phyloP scores from a whole-genome alignment of 1,140 invertebrate genomes.

The Magallana ariakensis region DNA sequence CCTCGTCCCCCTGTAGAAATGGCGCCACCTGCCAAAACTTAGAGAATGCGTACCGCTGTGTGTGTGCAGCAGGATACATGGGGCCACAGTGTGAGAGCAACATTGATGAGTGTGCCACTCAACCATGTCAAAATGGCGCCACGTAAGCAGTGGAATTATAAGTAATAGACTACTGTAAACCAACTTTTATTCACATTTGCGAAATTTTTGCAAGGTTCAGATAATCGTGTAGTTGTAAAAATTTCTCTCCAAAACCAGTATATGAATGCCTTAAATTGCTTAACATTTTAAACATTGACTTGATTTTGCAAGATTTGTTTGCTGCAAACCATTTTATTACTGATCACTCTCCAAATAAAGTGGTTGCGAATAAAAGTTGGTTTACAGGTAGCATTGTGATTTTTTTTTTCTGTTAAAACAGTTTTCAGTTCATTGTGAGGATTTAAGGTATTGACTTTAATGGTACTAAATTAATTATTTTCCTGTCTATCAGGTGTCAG shows the following conservation, averaged over 20 bases:
- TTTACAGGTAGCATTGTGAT: no score
- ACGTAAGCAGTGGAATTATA: constrained; percentile 53
- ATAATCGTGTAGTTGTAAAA: not conserved
- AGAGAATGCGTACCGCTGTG: constrained; percentile 61
- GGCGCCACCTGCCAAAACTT: constrained; percentile 67
- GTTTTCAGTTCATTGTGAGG: no score
- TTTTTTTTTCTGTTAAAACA: no score
- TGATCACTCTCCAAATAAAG: no score
- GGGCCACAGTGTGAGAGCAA: constrained; percentile 58
- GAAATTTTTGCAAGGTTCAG: not conserved
- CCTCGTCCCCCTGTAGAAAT: constrained; percentile 60
- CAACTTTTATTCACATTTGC: not conserved
- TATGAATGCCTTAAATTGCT: no score
- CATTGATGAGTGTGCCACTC: constrained; percentile 76
- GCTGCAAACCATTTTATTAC: no score
- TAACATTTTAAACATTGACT: no score
- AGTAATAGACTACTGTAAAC: not conserved
- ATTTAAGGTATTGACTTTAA: no score
- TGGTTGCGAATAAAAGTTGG: no score
- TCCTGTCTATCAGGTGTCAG: constrained; percentile 42
- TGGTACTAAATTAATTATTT: not conserved
- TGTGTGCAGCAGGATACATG: constrained; percentile 41
- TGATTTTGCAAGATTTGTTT: no score
- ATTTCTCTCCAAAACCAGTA: not conserved
- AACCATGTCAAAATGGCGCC: constrained; percentile 74